Evolutionary conservation across 2,113 vertebrate genomes (phyloP), one percentile per base, ranked within the genome.

Genomic region (Haemorhous mexicanus): DNA sequence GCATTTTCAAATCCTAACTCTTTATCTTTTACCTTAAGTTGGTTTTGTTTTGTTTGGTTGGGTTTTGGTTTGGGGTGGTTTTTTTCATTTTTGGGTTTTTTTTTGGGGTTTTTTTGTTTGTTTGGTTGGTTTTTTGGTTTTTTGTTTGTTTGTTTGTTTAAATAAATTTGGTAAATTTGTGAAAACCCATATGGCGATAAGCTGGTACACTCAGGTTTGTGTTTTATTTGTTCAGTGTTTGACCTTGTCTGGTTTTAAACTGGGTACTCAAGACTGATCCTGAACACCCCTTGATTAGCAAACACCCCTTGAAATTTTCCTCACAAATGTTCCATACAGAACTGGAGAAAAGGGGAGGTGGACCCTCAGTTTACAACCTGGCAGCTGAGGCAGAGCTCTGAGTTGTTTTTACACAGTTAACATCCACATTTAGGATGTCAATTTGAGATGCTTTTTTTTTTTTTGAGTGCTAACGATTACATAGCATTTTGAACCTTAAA

Each of bases 31-130:
- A 16, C 18, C 35, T 44, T 35, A 16, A 79, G 7, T 39, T 32
- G 23, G 23, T 23, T 58, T 33, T 22, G 7, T 6, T 46, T 30
- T 17, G 7, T 7, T 53, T 41, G 9, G 4, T 30, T 53, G 28
- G 14, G 47, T 61, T 53, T n/a, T 8, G 6, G 6, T 5, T 47
- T 37, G n/a, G 8, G 13, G 12, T 59, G 24, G 23, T 13, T 26
- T 6, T 50, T 43, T n/a, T 16, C 1, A 6, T 10, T 50, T 41
- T 14, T n/a, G n/a, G n/a, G 5, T 7, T 6, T 41, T 20, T 2
- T 35, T 22, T 47, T 47, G 19, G 46, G 46, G 4, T 6, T 19
- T 46, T 8, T 6, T 49, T 33, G n/a, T n/a, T n/a, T n/a, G n/a
- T n/a, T n/a, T n/a, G n/a, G n/a, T n/a, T n/a, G n/a, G n/a, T n/a